Base-by-base conservation (phyloP, 2,113 vertebrate genomes). In the Chionomys nivalis region DNA sequence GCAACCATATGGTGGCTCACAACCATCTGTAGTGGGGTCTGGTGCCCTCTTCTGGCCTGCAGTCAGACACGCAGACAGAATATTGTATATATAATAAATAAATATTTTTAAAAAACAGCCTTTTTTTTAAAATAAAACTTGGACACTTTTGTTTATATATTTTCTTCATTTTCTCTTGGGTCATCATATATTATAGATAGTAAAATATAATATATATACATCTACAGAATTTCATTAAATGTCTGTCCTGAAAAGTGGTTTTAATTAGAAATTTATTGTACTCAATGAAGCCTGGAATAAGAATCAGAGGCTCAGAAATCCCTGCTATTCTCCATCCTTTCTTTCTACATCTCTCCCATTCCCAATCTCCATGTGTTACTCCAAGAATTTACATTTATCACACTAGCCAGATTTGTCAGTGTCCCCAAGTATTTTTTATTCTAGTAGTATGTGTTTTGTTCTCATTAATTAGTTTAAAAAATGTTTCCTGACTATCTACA, bases 181-280 rank as follows among this genome's bases (percentile, higher is more conserved):
- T 85, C 21, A 68, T 52, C 61, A 65, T 66, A 5, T 36, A 89
- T 82, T 89, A 88, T 5, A 94, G 1, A 83, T 19, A 65, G 36
- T 79, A 92, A 66, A 87, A 89, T 17, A 95, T 49, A 89, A 73
- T n/a, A 58, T 58, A 26, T 24, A 61, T 89, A 5, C 92, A 68
- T 42, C 91, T 95, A 88, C 36, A 10, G 42, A 85, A 68, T 39
- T 83, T 4, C 75, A 94, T 88, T 72, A 7, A 73, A 55, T 92
- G 88, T 86, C 39, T 95, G 93, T 94, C 90, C 95, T 91, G 24
- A 31, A 95, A 90, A 92, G 26, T 77, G 94, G 55, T 12, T 96
- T 92, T 95, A 93, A 76, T 81, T 94, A 89, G 81, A 97, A 95
- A 95, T 89, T 44, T 63, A 61, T 47, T 95, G 58, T 31, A 94